phyloP scores from a whole-genome alignment of 2,113 vertebrate genomes.

The Mionectes macconnelli region DNA sequence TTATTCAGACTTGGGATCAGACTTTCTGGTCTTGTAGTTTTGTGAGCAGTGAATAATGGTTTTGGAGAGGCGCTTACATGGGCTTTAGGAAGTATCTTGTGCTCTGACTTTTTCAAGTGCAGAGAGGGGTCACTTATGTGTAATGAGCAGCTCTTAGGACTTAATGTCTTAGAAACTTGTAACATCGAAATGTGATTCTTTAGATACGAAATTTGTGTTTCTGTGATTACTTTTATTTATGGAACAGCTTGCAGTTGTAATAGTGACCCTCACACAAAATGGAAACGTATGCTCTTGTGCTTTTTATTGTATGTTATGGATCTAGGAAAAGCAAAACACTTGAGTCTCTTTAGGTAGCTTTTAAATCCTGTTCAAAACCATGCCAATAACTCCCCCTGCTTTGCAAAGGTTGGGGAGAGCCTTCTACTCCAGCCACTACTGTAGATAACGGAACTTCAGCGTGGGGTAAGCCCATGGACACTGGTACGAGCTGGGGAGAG shows the following conservation, averaged over 20 bases:
- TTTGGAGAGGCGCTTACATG: neutral
- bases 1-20: neutral
- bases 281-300: rapidly evolving
- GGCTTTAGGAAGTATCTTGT: neutral
- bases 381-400: conserved; percentile 47
- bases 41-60: neutral
- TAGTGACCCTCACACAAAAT: neutral
- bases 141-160: neutral
- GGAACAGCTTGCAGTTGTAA: neutral
- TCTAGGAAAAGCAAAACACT: neutral
- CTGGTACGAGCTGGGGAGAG: conserved; percentile 84
- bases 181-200: neutral
- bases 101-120: neutral
- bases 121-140: neutral
- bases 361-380: neutral
- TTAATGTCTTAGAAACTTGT: neutral
- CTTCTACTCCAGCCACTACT: conserved; percentile 80
- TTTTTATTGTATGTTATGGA: neutral
- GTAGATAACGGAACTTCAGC: conserved; percentile 96
- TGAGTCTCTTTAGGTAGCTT: neutral
- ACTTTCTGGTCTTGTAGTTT: neutral
- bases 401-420: conserved; percentile 88
- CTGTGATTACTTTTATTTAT: neutral
- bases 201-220: neutral
- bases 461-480: conserved; percentile 93